Conservation (phyloP, 2,113 vertebrate genomes). For the Euleptes europaea region DNA sequence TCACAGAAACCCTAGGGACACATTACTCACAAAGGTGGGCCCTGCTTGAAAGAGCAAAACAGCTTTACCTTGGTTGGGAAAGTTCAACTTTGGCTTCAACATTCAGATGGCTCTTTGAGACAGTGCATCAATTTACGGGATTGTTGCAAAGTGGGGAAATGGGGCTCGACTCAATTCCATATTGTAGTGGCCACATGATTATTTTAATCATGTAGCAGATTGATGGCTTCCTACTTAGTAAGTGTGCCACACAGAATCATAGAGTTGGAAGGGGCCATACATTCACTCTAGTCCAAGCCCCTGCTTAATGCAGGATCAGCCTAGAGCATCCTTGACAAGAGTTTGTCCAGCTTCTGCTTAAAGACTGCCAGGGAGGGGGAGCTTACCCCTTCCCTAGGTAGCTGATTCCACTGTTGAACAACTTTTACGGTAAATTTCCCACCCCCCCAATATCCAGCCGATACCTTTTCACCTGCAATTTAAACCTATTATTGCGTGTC, state of each 20-base stretch:
- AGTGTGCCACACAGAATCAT: not conserved
- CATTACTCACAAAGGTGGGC: constrained; percentile 50
- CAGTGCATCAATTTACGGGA: not conserved
- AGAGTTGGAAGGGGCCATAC: too few relatives aligned
- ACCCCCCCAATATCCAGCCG: too few relatives aligned
- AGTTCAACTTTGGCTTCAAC: constrained; percentile 18
- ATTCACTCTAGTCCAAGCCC: too few relatives aligned
- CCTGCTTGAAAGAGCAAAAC: constrained; percentile 42
- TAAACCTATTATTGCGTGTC: too few relatives aligned
- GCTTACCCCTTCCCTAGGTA: too few relatives aligned
- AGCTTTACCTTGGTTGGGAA: constrained; percentile 23
- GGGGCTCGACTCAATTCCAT: not conserved
- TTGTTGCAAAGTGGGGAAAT: not conserved
- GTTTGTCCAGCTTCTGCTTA: too few relatives aligned
- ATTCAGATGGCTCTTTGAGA: constrained; percentile 1
- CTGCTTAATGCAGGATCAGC: too few relatives aligned
- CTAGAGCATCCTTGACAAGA: too few relatives aligned
- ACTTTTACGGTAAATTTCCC: too few relatives aligned
- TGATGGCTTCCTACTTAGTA: not conserved
- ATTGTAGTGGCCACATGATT: not conserved
- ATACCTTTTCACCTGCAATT: too few relatives aligned
- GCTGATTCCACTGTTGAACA: too few relatives aligned
- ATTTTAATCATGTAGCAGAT: not conserved
- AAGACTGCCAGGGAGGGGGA: too few relatives aligned
- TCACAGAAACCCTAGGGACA: constrained; percentile 45